Base-by-base conservation (phyloP, 2,888 invertebrate genomes). In the Physocephala rufipes region DNA sequence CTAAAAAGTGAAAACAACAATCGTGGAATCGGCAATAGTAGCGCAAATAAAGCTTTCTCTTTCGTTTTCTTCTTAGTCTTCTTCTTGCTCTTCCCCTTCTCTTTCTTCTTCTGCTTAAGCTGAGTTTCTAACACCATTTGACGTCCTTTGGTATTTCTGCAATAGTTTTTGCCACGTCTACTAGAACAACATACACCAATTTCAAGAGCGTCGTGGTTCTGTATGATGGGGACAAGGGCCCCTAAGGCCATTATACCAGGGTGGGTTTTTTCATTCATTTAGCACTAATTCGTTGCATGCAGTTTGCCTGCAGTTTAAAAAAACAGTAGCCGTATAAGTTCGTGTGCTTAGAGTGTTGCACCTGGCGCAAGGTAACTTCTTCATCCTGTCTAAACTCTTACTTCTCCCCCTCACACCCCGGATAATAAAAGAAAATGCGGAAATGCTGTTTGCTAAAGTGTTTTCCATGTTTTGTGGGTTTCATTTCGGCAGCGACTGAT, bases 381-480 rank as follows among this genome's bases (percentile, higher is more conserved):
- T 9, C 15, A 53, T 24, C 21, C 53, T 21, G 2, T 24, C 21
- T 2, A 16, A 12, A 21, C n/a, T 24, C 53, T 21, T 53, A 21
- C 43, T 2, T 26, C 47, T 12, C 47, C 16, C 16, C 13, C 1
- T 47, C 47, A 1, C 47, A n/a, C n/a, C n/a, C n/a, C n/a, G n/a
- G n/a, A n/a, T n/a, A n/a, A n/a, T 43, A 24, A 43, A 28, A 62
- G 62, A 19, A 36, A 28, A 19, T 13, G 36, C 43, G 19, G 43
- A 21, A 62, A 30, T n/a, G 45, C 30, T 51, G 19, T 51, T 66
- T 55, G 55, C 16, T 53, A 53, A 66, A 66, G 66, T 55, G 66
- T 66, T 66, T 66, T 49, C 47, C 61, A 49, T 49, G 68, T 61
- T 68, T 26, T 61, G 30, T 15, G 59, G 49, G 26, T 53, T 36